These are phyloP conservation scores for Pocillopora verrucosa DNA, from an alignment of 64 coral and sea anemone species.

Conservation along the genomic window DNA sequence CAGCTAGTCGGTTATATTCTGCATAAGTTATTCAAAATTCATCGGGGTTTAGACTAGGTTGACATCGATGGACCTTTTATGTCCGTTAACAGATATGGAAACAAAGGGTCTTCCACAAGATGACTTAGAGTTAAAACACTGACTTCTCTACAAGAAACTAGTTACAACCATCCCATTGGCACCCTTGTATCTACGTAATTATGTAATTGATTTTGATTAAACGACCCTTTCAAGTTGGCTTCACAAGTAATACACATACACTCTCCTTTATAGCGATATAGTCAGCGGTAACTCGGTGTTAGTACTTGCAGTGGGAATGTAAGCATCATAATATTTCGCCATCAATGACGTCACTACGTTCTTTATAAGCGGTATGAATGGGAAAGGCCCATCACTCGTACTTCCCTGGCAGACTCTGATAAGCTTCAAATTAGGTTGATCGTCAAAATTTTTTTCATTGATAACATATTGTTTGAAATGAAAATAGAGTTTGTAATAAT, in stretches of 20 bases:
- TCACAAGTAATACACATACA: not conserved
- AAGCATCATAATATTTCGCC: not conserved
- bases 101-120: too few species aligned
- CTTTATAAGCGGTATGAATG: constrained; percentile 2
- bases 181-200: too few species aligned
- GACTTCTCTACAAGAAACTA: too few species aligned
- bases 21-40: too few species aligned
- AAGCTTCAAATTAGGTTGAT: not conserved
- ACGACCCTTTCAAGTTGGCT: not conserved
- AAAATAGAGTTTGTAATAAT: not conserved
- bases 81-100: too few species aligned
- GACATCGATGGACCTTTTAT: too few species aligned
- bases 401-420: constrained; percentile 5
- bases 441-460: not conserved
- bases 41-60: too few species aligned
- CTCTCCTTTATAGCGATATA: not conserved
- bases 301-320: constrained; percentile 5
- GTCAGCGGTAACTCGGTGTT: constrained; percentile 17
- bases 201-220: too few species aligned
- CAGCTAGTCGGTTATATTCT: too few species aligned
- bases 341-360: not conserved
- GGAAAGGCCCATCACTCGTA: constrained; percentile 13
- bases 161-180: too few species aligned
- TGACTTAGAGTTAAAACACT: too few species aligned
- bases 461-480: not conserved